Conservation (phyloP, 2,797 vertebrate species). For the Arnoldichthys spilopterus region DNA sequence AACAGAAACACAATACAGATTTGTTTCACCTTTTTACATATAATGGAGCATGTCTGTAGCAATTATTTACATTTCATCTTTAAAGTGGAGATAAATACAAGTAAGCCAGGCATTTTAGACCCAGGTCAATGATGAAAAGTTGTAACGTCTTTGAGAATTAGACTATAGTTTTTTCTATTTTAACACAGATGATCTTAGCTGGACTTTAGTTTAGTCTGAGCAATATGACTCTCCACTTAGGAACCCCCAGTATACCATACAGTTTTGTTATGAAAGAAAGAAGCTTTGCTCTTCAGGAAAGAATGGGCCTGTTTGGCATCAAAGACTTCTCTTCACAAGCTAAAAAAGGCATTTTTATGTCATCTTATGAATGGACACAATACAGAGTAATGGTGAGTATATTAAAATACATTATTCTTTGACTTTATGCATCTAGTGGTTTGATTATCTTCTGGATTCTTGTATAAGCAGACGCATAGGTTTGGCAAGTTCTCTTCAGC, state of each 20-base stretch:
- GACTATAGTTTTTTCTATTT: constrained; percentile 28
- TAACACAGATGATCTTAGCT: constrained; percentile 13
- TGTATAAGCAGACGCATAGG: constrained; percentile 16
- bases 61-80: constrained; percentile 14
- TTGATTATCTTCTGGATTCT: not conserved
- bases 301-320: not conserved
- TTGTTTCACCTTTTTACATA: constrained; percentile 38
- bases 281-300: not conserved
- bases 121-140: constrained; percentile 17
- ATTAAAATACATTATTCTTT: not conserved
- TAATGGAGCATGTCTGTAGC: constrained; percentile 46
- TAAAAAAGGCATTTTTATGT: not conserved
- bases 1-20: constrained; percentile 56
- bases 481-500: constrained; percentile 13
- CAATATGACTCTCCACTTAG: constrained; percentile 10
- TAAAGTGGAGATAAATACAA: constrained; percentile 49
- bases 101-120: constrained; percentile 19
- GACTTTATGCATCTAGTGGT: not conserved
- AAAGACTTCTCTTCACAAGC: not conserved
- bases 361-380: not conserved
- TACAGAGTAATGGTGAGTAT: not conserved
- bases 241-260: constrained; percentile 7
- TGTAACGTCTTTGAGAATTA: constrained; percentile 3
- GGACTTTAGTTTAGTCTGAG: constrained; percentile 21
- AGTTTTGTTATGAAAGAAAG: not conserved